Evolutionary conservation across 2,888 invertebrate species (phyloP).

Genomic region (Aspidiotus destructor): DNA sequence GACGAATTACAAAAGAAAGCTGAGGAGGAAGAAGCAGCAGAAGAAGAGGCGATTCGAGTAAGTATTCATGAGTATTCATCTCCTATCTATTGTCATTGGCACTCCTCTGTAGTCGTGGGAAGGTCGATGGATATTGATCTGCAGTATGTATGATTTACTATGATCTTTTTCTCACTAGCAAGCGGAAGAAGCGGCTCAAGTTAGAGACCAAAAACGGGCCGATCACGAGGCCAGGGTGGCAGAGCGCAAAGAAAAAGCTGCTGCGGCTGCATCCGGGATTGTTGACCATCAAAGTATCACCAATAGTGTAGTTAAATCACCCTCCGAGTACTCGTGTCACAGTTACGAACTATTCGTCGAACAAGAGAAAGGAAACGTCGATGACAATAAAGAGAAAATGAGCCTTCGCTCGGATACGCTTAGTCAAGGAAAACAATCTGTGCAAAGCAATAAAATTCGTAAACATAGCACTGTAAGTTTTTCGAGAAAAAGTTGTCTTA

Average conservation of each 20-base stretch:
- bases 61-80: constrained; percentile 37
- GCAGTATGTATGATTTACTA: background rate
- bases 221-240: constrained; percentile 46
- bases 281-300: constrained; percentile 15
- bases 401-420: constrained; percentile 75
- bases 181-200: constrained; percentile 72
- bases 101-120: too few relatives aligned
- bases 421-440: constrained; percentile 58
- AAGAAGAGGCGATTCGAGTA: constrained; percentile 86
- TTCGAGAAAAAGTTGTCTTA: background rate
- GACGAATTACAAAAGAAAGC: constrained; percentile 97
- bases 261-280: constrained; percentile 42
- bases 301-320: constrained; percentile 47
- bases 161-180: constrained; percentile 48
- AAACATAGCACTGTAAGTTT: constrained; percentile 89
- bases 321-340: constrained; percentile 82
- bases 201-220: constrained; percentile 54
- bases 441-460: constrained; percentile 56
- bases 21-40: constrained; percentile 89
- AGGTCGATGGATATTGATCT: background rate
- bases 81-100: too few relatives aligned
- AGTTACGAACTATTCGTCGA: constrained; percentile 86
- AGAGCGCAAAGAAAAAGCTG: constrained; percentile 45
- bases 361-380: constrained; percentile 76
- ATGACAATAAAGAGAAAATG: constrained; percentile 86